Evolutionary conservation across 2,797 vertebrate species (phyloP).

Genomic region (Nannoperca australis): DNA sequence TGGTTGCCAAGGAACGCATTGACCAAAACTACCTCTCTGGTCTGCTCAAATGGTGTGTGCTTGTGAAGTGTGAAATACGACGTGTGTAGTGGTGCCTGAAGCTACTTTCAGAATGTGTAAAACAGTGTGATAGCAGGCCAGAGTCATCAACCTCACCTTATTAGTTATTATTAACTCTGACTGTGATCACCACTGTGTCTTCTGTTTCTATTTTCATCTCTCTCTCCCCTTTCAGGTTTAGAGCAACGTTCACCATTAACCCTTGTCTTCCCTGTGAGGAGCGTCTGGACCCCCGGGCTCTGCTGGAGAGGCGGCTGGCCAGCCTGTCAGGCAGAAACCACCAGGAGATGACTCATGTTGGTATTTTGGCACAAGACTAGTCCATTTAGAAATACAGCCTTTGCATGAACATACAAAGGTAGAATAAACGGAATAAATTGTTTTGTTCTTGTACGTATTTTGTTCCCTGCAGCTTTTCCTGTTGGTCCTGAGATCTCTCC

Average conservation of each 20-base stretch:
- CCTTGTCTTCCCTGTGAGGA: slow-evolving; percentile 85
- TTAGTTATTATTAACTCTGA: neutral
- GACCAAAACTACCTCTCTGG: slow-evolving; percentile 87
- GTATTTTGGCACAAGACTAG: slow-evolving; percentile 56
- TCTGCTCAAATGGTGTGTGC: slow-evolving; percentile 91
- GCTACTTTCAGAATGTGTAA: neutral
- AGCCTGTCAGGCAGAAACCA: slow-evolving; percentile 87
- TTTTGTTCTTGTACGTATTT: slow-evolving; percentile 6
- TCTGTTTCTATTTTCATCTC: neutral
- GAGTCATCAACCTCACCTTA: neutral
- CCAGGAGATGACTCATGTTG: slow-evolving; percentile 94
- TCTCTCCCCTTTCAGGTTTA: slow-evolving; percentile 86
- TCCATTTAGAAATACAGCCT: neutral
- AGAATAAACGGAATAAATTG: neutral
- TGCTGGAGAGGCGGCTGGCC: slow-evolving; percentile 89
- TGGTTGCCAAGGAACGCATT: slow-evolving; percentile 76
- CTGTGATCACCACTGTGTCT: neutral
- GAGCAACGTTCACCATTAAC: slow-evolving; percentile 90
- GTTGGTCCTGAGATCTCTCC: slow-evolving; percentile 91
- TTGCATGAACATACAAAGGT: neutral
- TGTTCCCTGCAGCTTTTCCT: slow-evolving; percentile 90
- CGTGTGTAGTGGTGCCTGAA: neutral
- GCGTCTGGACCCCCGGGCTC: slow-evolving; percentile 67
- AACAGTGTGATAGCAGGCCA: neutral
- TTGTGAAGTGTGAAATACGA: neutral